Evolutionary conservation across 2,113 vertebrate species (phyloP).

Genomic region (Passer montanus): DNA sequence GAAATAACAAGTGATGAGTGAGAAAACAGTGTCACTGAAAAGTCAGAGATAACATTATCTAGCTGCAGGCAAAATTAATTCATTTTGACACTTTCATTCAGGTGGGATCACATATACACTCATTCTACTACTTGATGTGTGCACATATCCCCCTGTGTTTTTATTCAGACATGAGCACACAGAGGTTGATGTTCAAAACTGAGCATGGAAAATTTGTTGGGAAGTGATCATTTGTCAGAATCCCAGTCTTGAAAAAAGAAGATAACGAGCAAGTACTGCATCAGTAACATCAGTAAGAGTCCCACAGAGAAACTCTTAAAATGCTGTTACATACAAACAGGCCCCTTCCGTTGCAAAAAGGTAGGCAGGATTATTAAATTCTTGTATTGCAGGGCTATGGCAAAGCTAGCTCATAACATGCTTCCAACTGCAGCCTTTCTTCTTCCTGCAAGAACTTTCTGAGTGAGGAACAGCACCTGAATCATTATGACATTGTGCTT

Average conservation of each 20-base stretch:
- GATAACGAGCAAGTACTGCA: neutral
- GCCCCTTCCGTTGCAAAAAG: neutral
- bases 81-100: slow-evolving; percentile 23
- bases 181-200: neutral
- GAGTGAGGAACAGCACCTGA: neutral
- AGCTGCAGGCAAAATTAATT: slow-evolving; percentile 38
- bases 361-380: neutral
- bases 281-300: neutral
- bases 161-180: neutral
- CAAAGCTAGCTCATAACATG: neutral
- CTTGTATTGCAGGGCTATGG: neutral
- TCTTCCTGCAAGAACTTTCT: neutral
- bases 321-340: neutral
- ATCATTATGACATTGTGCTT: neutral
- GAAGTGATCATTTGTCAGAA: slow-evolving; percentile 27
- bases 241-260: neutral
- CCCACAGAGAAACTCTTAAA: neutral
- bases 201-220: neutral
- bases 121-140: neutral
- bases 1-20: slow-evolving; percentile 9
- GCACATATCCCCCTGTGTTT: neutral
- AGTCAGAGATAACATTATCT: neutral
- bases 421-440: neutral
- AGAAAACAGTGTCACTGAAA: slow-evolving; percentile 6
- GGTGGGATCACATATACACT: neutral